Base-by-base conservation (phyloP, 2,113 vertebrate species). In the Riparia riparia region DNA sequence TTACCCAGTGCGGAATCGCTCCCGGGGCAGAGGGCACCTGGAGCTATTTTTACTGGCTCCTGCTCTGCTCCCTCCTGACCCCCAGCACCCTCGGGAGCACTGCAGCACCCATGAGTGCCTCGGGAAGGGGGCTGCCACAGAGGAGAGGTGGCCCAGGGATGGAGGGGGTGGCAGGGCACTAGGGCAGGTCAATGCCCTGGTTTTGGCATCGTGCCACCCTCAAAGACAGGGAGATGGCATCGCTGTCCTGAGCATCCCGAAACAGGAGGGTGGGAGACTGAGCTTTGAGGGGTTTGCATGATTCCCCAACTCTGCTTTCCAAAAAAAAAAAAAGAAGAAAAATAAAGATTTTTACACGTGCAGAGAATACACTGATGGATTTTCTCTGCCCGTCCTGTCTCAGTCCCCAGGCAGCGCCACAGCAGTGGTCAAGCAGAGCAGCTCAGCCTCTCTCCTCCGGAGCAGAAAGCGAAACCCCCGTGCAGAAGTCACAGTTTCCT, bases 401-500 rank as follows among this genome's bases (percentile, higher is more conserved):
- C 1, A 3, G 1, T 10, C 22, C 47, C 34, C 5, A 0, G 10
- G 49, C 17, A 0, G 34, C 0, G 1, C 24, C 8, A 1, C 63
- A n/a, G 50, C 26, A 3, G 16, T 37, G 83, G 84, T 78, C 91
- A 45, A 34, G 69, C 7, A 7, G 50, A 87, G 86, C 77, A 14
- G 31, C 71, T 73, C 29, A 89, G 73, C 86, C 79, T 64, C 88
- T 88, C 4, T 9, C 81, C 87, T 86, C 39, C 34, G 10, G 5
- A 3, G 34, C 82, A 79, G 93, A 97, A 96, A 97, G 87, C 20
- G 91, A 97, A 97, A 94, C 92, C 87, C 92, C 87, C 1, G 3
- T 26, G 61, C 73, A 96, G 95, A 96, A 96, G 92, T 89, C 53
- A 7, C 42, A 14, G 92, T 95, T 97, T 97, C 97, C 96, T 95